These are phyloP conservation scores for Lasioglossum albipes DNA, from an alignment of 1,140 invertebrate species.

Conservation along the genomic window DNA sequence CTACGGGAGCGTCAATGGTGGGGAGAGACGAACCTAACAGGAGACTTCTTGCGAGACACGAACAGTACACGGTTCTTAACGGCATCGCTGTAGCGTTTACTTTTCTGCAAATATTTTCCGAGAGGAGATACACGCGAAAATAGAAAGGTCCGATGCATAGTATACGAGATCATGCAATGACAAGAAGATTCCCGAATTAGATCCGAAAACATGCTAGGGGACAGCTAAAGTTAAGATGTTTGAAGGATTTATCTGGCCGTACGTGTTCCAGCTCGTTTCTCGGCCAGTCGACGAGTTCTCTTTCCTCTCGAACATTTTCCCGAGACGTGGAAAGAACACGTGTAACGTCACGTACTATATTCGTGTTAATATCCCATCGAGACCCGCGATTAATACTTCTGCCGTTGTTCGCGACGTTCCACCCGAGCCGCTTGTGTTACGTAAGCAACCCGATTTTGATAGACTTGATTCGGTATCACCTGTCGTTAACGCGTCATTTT, in stretches of 20 bases:
- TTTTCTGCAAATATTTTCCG: no score
- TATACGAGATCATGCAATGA: slow-evolving; percentile 9
- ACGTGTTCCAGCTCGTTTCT: slow-evolving; percentile 30
- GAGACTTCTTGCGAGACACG: no score
- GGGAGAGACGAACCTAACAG: no score
- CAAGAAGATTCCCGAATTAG: not conserved
- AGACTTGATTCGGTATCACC: not conserved
- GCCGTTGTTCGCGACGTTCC: not conserved
- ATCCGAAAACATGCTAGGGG: not conserved
- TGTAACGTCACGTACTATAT: slow-evolving; percentile 23
- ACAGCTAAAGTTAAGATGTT: not conserved
- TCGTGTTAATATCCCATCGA: slow-evolving; percentile 12
- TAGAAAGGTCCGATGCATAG: not conserved
- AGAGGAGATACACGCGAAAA: no score
- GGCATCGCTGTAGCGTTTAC: no score
- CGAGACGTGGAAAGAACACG: slow-evolving; percentile 31
- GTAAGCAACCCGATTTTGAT: not conserved
- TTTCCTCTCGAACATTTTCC: slow-evolving; percentile 6
- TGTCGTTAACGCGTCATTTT: not conserved
- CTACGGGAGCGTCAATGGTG: no score
- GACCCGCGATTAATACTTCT: slow-evolving; percentile 6
- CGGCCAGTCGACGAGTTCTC: slow-evolving; percentile 30
- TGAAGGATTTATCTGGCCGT: slow-evolving; percentile 30
- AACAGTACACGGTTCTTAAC: no score
- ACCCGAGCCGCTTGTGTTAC: not conserved